These are phyloP conservation scores for Zeuzera pyrina DNA, from an alignment of 2,888 invertebrate species.

Conservation along the genomic window DNA sequence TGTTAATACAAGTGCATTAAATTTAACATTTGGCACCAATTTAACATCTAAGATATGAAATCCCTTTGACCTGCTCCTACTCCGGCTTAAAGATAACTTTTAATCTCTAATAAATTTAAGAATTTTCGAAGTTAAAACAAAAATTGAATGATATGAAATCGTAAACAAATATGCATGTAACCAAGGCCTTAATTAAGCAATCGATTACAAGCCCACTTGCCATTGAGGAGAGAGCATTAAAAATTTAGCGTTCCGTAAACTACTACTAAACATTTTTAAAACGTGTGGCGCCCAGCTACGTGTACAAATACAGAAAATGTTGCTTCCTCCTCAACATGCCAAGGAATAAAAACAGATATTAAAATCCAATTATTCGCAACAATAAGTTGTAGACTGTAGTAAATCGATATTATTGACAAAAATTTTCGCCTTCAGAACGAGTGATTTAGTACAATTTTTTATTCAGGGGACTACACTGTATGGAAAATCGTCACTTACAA, in stretches of 20 bases:
- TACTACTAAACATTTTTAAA: constrained; percentile 31
- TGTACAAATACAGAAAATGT: constrained; percentile 31
- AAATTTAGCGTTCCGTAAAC: constrained; percentile 24
- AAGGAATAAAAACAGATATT: constrained; percentile 24
- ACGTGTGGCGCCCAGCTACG: constrained; percentile 51
- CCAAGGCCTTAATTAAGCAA: constrained; percentile 46
- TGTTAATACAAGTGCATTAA: too few species aligned
- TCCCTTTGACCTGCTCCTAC: constrained; percentile 59
- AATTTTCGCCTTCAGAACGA: too few species aligned
- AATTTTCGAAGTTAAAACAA: constrained; percentile 33
- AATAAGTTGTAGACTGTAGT: constrained; percentile 24
- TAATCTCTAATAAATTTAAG: constrained; percentile 52
- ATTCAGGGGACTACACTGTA: too few species aligned
- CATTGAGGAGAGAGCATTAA: constrained; percentile 37
- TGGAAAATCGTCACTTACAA: too few species aligned
- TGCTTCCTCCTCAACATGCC: constrained; percentile 46
- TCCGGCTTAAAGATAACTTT: constrained; percentile 45
- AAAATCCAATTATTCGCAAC: too few species aligned
- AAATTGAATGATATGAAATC: constrained; percentile 42
- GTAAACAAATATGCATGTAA: constrained; percentile 65
- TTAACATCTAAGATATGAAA: constrained; percentile 29
- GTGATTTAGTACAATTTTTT: too few species aligned
- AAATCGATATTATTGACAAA: too few species aligned
- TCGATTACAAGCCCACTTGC: constrained; percentile 66
- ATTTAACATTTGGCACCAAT: constrained; percentile 3